Evolutionary conservation across 1,140 invertebrate genomes (phyloP), one percentile per base, ranked within the genome.

Genomic region (Lordiphosa mommai): DNA sequence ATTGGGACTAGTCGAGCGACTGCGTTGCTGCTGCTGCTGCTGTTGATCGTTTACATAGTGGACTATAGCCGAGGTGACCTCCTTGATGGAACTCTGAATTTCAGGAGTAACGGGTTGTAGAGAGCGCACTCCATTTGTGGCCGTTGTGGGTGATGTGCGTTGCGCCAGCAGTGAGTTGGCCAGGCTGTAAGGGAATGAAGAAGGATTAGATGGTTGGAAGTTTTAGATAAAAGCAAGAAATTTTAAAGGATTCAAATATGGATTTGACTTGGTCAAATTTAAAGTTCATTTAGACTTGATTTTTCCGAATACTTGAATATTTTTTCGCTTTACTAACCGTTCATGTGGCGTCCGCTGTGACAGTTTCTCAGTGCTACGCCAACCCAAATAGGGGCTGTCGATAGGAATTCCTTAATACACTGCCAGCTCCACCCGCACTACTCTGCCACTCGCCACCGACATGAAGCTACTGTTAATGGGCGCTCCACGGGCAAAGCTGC

Each of bases 11-110:
- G 90, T 66, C 89, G 91, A 60, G 89, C 90, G 68, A 44, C 80
- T 89, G 76, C 56, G 77, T 36, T 67, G 37, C 33, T 66, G 57
- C n/a, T 65, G n/a, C n/a, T n/a, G 36, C 49, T 51, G 50, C 50
- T 68, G 74, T 63, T 88, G 91, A 34, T 94, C 94, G 67, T 94
- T 95, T 32, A 96, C 95, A 90, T 96, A 97, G 88, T 96, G 95
- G 36, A 96, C 95, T 68, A 97, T 97, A n/a, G 96, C 96, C 63
- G 95, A 96, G 29, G 96, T 96, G 27, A 97, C 95, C 90, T 96
- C 95, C 89, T 96, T 96, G 88, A 97, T 97, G 50, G 95, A 96
- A 59, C 94, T 93, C 72, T 96, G 94, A 70, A 97, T 96, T 88
- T 96, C 95, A 60, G 93, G 92, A 49, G 93, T 92, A 13, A 93